Conservation (phyloP, 2,797 vertebrate species). For the Novumbra hubbsi region DNA sequence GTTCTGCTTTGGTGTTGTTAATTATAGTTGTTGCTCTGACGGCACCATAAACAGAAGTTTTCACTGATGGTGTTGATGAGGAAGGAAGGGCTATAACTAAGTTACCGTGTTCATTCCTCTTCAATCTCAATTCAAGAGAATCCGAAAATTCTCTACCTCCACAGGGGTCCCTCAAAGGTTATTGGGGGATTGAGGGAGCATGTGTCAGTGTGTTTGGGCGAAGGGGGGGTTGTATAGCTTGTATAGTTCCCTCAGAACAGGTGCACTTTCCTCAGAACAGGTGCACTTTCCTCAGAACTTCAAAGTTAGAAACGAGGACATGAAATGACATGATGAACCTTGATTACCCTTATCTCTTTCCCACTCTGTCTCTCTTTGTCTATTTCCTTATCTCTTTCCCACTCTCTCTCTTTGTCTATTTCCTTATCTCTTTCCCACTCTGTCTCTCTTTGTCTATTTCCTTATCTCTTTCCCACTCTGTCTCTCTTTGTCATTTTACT, state of each 20-base stretch:
- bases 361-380: not conserved
- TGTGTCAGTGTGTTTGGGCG: too few relatives aligned
- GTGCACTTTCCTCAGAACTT: not conserved
- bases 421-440: too few relatives aligned
- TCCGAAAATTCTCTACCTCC: not conserved
- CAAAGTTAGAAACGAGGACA: not conserved
- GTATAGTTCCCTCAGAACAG: not conserved
- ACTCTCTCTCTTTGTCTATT: too few relatives aligned
- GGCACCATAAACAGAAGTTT: not conserved
- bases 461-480: too few relatives aligned
- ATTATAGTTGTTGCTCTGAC: constrained; percentile 1
- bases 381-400: too few relatives aligned
- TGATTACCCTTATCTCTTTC: not conserved
- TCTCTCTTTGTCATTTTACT: too few relatives aligned
- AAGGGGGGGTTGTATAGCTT: not conserved
- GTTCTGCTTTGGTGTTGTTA: not conserved
- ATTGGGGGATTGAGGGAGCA: too few relatives aligned
- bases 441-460: too few relatives aligned
- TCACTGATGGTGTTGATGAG: not conserved
- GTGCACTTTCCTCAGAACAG: not conserved
- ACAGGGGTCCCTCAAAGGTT: not conserved
- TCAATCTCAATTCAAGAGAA: not conserved
- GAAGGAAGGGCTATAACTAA: constrained; percentile 19
- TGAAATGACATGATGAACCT: not conserved
- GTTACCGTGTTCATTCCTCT: constrained; percentile 5